phyloP scores from a whole-genome alignment of 2,113 vertebrate genomes.

The Echinops telfairi region DNA sequence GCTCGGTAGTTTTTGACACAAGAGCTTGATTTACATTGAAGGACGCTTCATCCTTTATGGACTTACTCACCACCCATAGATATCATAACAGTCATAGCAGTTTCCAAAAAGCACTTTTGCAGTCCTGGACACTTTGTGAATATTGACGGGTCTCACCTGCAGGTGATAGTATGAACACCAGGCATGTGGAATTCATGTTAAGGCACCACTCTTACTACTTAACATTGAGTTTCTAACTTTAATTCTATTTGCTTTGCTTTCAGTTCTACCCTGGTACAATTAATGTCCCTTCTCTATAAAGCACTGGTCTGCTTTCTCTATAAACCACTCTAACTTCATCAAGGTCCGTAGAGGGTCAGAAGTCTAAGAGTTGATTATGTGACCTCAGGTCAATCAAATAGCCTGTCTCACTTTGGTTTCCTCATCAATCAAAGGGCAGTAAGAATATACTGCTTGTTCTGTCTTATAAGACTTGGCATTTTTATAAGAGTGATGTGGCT shows the following conservation, averaged over 20 bases:
- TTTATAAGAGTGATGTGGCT: background rate
- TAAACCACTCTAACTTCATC: background rate
- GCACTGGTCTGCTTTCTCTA: background rate
- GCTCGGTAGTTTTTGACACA: no score
- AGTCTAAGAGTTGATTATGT: background rate
- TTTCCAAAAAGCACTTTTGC: slow-evolving; percentile 7
- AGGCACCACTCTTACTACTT: slow-evolving; percentile 26
- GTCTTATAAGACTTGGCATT: background rate
- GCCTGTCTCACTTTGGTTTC: background rate
- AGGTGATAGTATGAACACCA: slow-evolving; percentile 32
- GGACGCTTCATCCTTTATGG: slow-evolving; percentile 38
- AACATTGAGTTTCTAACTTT: slow-evolving; percentile 38
- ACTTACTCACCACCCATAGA: slow-evolving; percentile 6
- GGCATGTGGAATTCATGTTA: slow-evolving; percentile 51
- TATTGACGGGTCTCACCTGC: slow-evolving; percentile 44
- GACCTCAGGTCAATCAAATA: background rate
- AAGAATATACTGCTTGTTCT: background rate
- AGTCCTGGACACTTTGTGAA: slow-evolving; percentile 25
- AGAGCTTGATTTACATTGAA: slow-evolving; percentile 49
- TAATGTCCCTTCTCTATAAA: background rate
- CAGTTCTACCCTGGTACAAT: slow-evolving; percentile 18
- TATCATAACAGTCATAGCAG: slow-evolving; percentile 5
- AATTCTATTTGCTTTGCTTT: slow-evolving; percentile 69
- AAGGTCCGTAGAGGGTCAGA: background rate
- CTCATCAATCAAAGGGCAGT: background rate